Percentiles rank a stretch among this genome's conserved stretches.
Conservation (phyloP, 37 sponge, comb jelly and placozoan genomes). For the Bolinopsis microptera region DNA sequence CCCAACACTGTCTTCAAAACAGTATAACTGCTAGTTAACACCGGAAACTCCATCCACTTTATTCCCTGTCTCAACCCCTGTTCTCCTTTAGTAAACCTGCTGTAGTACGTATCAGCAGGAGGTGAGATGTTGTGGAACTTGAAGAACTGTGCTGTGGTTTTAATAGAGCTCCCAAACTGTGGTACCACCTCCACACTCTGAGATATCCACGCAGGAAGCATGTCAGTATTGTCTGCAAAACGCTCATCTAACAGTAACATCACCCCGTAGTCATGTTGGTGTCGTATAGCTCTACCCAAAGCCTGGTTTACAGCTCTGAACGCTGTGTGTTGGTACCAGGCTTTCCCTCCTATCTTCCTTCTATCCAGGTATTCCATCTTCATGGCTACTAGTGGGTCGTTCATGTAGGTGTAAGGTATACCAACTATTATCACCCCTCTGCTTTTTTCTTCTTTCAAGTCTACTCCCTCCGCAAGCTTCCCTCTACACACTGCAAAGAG, state of each 20-base stretch:
- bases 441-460: slow-evolving; percentile 14
- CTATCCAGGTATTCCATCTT: slow-evolving; percentile 16
- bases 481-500: slow-evolving; percentile 48
- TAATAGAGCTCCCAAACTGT: background rate
- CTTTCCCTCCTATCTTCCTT: slow-evolving; percentile 68
- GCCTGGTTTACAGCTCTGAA: slow-evolving; percentile 96
- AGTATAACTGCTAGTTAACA: background rate
- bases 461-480: slow-evolving; percentile 37
- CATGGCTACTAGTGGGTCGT: slow-evolving; percentile 13
- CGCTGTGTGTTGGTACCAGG: slow-evolving; percentile 95
- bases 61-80: background rate
- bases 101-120: background rate
- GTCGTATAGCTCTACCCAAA: slow-evolving; percentile 92
- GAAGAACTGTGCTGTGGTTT: slow-evolving; percentile 9
- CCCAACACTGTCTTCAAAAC: background rate
- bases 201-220: slow-evolving; percentile 25
- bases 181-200: background rate
- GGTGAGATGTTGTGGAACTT: background rate
- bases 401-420: slow-evolving; percentile 30
- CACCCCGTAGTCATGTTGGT: slow-evolving; percentile 87
- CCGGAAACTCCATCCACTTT: background rate
- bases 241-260: slow-evolving; percentile 91
- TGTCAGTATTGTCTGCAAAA: background rate
- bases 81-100: background rate
- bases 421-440: slow-evolving; percentile 32